Evolutionary conservation across 2,888 invertebrate genomes (phyloP).

Genomic region (Apodemia zela): DNA sequence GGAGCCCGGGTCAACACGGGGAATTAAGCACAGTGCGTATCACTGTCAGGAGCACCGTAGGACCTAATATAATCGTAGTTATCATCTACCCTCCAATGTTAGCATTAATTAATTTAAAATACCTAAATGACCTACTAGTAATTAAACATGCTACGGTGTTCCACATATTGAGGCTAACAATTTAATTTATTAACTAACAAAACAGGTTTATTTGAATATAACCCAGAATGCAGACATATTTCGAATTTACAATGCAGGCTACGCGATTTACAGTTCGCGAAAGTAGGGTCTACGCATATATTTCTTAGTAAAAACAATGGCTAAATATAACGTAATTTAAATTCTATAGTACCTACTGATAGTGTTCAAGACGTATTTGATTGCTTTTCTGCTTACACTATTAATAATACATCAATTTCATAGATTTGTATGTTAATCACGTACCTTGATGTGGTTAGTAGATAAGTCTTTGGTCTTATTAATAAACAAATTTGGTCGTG

Average conservation of each 20-base stretch:
- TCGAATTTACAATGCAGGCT: background rate
- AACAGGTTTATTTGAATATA: background rate
- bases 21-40: no score
- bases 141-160: no score
- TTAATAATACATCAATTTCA: conserved; percentile 44
- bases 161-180: no score
- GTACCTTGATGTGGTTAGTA: conserved; percentile 28
- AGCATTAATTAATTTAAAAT: no score
- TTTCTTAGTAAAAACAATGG: conserved; percentile 17
- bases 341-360: conserved; percentile 23
- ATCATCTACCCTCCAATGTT: no score
- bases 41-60: no score
- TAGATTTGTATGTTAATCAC: conserved; percentile 47
- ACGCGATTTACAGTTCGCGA: background rate
- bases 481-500: no score
- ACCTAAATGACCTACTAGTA: no score
- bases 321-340: conserved; percentile 20
- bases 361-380: conserved; percentile 36
- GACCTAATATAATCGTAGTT: no score
- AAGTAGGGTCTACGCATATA: background rate
- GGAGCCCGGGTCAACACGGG: no score
- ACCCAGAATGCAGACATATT: background rate
- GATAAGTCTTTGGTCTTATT: no score
- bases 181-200: no score
- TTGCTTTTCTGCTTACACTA: conserved; percentile 40